These are phyloP conservation scores for Xenopus petersii DNA, from an alignment of 2,797 vertebrate genomes.

Conservation along the genomic window DNA sequence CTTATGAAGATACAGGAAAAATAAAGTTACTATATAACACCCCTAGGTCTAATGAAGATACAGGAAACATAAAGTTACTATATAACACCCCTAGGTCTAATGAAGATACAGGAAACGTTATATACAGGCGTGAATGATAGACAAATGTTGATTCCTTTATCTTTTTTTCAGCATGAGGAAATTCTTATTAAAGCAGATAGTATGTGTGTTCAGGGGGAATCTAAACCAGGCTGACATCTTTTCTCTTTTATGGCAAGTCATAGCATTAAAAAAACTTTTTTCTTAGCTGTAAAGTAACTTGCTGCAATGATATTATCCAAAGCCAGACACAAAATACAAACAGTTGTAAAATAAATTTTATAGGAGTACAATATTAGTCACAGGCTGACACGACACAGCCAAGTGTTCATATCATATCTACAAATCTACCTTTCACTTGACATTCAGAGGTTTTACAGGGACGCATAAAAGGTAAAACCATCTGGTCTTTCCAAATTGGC, in stretches of 20 bases:
- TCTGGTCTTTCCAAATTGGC: conserved; percentile 38
- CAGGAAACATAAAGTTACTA: too few species aligned
- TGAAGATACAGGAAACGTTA: too few species aligned
- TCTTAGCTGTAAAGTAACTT: background rate
- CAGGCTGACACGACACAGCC: background rate
- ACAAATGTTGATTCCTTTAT: too few species aligned
- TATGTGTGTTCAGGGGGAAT: background rate
- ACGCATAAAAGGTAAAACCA: conserved; percentile 16
- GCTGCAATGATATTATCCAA: background rate
- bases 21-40: too few species aligned
- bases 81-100: too few species aligned
- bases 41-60: too few species aligned
- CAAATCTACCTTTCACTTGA: conserved; percentile 15
- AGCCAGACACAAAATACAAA: too few species aligned
- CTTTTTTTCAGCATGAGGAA: too few species aligned
- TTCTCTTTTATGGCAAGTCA: conserved; percentile 1
- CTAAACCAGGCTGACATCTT: background rate
- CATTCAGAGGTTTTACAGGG: conserved; percentile 12
- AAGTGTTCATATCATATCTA: conserved; percentile 6
- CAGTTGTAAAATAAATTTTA: conserved; percentile 4
- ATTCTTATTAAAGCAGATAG: too few species aligned
- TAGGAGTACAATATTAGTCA: conserved; percentile 1
- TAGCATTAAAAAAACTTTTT: background rate
- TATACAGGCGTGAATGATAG: too few species aligned
- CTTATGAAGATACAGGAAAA: too few species aligned